These are phyloP conservation scores for Pterobdella sp. DNA, from an alignment of 2,888 invertebrate species.

Conservation along the genomic window DNA sequence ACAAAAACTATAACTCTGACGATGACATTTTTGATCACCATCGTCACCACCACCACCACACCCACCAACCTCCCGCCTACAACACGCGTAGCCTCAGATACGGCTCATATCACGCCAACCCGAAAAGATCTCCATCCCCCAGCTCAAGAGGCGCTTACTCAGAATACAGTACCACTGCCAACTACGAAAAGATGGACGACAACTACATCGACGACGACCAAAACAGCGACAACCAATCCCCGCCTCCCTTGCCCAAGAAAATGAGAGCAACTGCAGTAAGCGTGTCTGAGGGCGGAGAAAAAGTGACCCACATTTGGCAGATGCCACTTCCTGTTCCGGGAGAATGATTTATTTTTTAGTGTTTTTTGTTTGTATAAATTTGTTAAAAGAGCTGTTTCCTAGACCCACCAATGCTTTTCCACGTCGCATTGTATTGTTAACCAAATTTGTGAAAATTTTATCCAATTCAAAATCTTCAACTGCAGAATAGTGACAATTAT, in stretches of 20 bases:
- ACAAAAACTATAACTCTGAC: constrained; percentile 15
- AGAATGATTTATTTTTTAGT: too few species aligned
- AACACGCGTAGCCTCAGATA: constrained; percentile 20
- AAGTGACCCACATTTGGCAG: constrained; percentile 33
- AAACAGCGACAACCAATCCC: constrained; percentile 1
- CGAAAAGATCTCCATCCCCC: constrained; percentile 18
- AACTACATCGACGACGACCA: not conserved
- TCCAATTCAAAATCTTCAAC: too few species aligned
- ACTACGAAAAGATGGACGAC: constrained; percentile 32
- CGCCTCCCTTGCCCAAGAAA: constrained; percentile 21
- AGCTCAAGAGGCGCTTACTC: constrained; percentile 21
- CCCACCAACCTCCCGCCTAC: not conserved
- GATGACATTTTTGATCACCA: constrained; percentile 23
- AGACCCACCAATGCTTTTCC: too few species aligned
- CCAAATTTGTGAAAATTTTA: too few species aligned
- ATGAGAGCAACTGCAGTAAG: constrained; percentile 3
- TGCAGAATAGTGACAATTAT: too few species aligned
- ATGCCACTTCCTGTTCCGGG: constrained; percentile 34
- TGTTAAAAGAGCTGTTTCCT: too few species aligned
- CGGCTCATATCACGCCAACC: constrained; percentile 22
- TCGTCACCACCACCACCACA: constrained; percentile 24
- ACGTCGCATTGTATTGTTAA: too few species aligned
- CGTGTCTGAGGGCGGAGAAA: constrained; percentile 16
- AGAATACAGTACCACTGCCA: constrained; percentile 29
- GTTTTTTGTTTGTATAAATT: too few species aligned